phyloP scores from a whole-genome alignment of 1,140 invertebrate species.

The Diachasma alloeum region DNA sequence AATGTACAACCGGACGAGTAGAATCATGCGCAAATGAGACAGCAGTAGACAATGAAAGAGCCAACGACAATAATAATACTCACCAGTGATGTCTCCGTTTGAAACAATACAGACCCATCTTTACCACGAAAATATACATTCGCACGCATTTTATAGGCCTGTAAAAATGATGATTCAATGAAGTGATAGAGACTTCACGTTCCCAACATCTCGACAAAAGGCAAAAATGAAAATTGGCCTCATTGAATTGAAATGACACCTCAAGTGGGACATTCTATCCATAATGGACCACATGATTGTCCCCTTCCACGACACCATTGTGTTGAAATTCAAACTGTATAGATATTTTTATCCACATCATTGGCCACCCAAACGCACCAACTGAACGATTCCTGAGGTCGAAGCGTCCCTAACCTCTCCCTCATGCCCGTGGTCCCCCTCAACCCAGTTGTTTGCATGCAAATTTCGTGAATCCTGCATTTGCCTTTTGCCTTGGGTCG shows the following conservation, averaged over 20 bases:
- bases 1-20: not conserved
- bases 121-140: not conserved
- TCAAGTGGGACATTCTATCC: not conserved
- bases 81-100: not conserved
- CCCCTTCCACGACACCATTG: not conserved
- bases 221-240: too few relatives aligned
- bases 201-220: not conserved
- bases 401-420: not conserved
- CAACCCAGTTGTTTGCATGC: slow-evolving; percentile 12
- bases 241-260: not conserved
- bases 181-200: not conserved
- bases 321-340: not conserved
- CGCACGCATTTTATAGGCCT: not conserved
- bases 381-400: not conserved
- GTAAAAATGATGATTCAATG: not conserved
- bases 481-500: slow-evolving; percentile 1
- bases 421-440: not conserved
- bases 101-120: not conserved
- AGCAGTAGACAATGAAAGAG: not conserved
- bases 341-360: not conserved
- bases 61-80: not conserved
- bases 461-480: slow-evolving; percentile 6
- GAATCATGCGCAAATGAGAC: not conserved
- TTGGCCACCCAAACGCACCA: not conserved
- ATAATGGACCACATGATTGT: not conserved